Percentiles rank a stretch among this genome's conserved stretches.
Conservation (phyloP, 2,888 invertebrate genomes). For the Nezara viridula region DNA sequence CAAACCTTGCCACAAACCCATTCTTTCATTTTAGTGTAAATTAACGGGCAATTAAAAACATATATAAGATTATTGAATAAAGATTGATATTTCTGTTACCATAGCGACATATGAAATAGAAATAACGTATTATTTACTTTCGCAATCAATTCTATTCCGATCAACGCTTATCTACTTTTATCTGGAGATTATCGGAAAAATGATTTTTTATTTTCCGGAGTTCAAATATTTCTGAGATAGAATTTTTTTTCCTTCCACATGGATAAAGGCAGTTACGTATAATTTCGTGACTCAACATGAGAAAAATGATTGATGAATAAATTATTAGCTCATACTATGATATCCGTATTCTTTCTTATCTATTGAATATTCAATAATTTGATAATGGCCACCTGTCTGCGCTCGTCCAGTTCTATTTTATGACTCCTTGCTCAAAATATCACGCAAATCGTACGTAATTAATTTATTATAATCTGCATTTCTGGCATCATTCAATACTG, state of each 20-base stretch:
- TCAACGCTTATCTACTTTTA: not conserved
- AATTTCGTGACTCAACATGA: not conserved
- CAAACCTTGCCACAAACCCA: too few species aligned
- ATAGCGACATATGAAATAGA: not conserved
- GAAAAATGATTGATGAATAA: not conserved
- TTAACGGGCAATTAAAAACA: too few species aligned
- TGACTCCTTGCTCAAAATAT: not conserved
- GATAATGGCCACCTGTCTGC: not conserved
- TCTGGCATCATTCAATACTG: not conserved
- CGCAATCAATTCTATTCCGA: not conserved
- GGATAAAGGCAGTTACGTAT: not conserved
- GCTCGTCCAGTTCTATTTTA: not conserved
- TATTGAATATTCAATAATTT: not conserved
- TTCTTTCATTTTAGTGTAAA: too few species aligned
- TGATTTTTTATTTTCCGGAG: not conserved
- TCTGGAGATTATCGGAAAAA: not conserved
- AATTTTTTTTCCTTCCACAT: not conserved
- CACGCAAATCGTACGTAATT: not conserved
- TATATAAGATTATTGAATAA: too few species aligned
- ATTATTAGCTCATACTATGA: not conserved
- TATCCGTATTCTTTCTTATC: not conserved
- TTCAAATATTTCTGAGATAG: not conserved
- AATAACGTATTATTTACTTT: not conserved
- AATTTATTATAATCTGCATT: not conserved
- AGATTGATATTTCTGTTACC: too few species aligned